A percentile compares a stretch with the other conserved stretches of the same genome.
Conservation (phyloP, 2,888 invertebrate species). For the Pseudococcus longispinus region DNA sequence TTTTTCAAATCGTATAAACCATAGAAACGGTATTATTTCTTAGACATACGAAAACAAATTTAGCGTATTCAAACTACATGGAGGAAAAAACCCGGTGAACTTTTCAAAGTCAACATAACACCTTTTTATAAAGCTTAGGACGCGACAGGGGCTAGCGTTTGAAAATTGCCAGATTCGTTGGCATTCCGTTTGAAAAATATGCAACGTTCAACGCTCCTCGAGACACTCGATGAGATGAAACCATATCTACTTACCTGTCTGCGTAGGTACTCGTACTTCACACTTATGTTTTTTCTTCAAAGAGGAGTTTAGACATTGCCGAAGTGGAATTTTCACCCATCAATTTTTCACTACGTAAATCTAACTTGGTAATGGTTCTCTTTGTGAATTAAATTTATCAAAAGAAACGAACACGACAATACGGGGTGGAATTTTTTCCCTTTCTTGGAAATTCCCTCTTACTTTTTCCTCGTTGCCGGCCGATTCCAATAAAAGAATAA, state of each 20-base stretch:
- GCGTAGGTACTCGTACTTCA: not conserved
- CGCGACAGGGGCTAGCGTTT: not conserved
- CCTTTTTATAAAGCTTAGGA: not conserved
- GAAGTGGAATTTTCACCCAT: not conserved
- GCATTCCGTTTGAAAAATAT: not conserved
- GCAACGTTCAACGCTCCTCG: not conserved
- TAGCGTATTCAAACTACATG: not conserved
- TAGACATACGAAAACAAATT: not conserved
- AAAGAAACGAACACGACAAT: not conserved
- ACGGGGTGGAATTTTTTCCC: not conserved
- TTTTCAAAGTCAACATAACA: not conserved
- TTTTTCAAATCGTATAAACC: not conserved
- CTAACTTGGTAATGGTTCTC: not conserved
- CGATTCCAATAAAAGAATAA: not conserved
- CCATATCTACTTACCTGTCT: not conserved
- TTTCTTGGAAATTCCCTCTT: not conserved
- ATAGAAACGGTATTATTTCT: not conserved
- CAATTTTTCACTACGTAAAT: slow-evolving; percentile 7
- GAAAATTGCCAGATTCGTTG: not conserved
- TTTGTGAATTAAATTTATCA: slow-evolving; percentile 6
- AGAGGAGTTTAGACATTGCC: not conserved
- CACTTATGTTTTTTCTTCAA: not conserved
- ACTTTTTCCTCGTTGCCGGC: not conserved
- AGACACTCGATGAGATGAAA: not conserved
- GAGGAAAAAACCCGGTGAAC: not conserved